These are phyloP conservation scores for Condylura cristata DNA, from an alignment of 2,113 vertebrate species.

Conservation along the genomic window DNA sequence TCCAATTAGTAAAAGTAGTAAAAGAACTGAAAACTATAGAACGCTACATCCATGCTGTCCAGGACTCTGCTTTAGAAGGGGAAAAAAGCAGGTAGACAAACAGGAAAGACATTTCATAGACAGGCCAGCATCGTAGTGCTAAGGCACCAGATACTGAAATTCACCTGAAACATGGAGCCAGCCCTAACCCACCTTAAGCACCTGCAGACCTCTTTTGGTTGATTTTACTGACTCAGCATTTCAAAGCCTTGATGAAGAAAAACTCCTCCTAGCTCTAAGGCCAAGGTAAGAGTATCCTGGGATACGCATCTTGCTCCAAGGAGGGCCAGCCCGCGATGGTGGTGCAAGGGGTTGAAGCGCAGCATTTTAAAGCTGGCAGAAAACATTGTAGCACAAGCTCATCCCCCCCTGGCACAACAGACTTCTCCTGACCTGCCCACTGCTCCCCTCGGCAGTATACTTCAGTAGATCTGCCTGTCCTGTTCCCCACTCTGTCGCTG, in stretches of 20 bases:
- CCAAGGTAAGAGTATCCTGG: neutral
- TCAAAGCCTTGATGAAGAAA: neutral
- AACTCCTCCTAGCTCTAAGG: neutral
- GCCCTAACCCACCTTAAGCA: neutral
- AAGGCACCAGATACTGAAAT: neutral
- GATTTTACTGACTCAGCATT: neutral
- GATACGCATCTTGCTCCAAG: neutral
- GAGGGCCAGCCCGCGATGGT: too few relatives aligned
- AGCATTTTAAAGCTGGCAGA: too few relatives aligned
- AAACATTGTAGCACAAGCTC: too few relatives aligned
- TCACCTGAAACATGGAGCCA: neutral
- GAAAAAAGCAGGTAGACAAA: neutral
- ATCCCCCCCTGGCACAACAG: too few relatives aligned
- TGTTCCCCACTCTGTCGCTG: too few relatives aligned
- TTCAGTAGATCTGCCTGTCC: too few relatives aligned
- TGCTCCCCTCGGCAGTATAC: too few relatives aligned
- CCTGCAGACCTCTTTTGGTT: neutral
- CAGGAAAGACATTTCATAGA: neutral
- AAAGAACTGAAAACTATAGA: neutral
- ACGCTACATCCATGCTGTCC: neutral
- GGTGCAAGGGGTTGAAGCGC: too few relatives aligned
- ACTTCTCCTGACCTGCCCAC: too few relatives aligned
- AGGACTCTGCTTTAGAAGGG: neutral
- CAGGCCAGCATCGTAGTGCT: too few relatives aligned
- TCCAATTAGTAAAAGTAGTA: neutral